Conservation (phyloP, 2,888 invertebrate species). For the Cantharis lateralis region DNA sequence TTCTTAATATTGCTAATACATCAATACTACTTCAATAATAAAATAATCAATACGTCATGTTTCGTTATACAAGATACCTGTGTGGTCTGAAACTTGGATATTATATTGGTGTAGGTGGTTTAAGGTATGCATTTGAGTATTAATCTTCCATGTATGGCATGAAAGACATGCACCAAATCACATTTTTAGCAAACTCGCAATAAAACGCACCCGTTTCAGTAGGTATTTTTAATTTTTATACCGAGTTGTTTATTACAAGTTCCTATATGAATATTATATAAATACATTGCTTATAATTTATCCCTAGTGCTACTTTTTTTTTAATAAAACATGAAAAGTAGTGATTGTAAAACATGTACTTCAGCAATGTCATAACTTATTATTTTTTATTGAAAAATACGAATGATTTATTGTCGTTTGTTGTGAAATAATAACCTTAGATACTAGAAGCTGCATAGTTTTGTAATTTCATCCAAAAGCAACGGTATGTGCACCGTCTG, state of each 20-base stretch:
- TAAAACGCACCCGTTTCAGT: background rate
- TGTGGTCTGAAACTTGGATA: background rate
- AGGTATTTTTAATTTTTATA: background rate
- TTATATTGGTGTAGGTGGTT: background rate
- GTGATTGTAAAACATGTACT: background rate
- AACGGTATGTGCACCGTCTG: slow-evolving; percentile 32
- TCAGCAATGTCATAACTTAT: background rate
- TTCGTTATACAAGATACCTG: background rate
- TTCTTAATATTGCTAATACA: background rate
- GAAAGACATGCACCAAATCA: background rate
- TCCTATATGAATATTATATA: background rate
- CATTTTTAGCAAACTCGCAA: background rate
- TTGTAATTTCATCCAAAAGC: slow-evolving; percentile 20
- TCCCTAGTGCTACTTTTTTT: background rate
- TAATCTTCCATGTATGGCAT: background rate
- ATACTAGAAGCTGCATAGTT: slow-evolving; percentile 25
- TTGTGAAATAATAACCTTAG: background rate
- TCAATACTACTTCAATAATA: background rate
- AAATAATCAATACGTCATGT: background rate
- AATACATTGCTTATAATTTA: background rate
- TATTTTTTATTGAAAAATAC: background rate
- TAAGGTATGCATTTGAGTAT: background rate
- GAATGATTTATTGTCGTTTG: background rate
- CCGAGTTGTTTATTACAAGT: no score
- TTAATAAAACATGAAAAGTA: background rate